Conservation (phyloP, 2,888 invertebrate genomes). For the Acrobasis suavella region DNA sequence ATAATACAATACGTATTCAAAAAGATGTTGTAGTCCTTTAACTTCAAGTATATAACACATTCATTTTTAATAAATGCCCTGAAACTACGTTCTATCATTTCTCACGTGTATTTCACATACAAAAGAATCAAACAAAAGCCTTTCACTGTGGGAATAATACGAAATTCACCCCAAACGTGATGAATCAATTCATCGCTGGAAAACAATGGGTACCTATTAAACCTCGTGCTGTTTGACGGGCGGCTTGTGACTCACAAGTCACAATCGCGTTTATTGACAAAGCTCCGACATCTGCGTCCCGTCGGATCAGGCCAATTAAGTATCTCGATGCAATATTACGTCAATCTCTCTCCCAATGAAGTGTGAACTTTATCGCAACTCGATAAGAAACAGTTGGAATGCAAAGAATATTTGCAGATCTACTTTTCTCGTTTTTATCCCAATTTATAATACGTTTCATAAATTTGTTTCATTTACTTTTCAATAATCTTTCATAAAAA, state of each 20-base stretch:
- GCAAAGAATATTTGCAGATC: slow-evolving; percentile 27
- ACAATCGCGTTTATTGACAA: slow-evolving; percentile 65
- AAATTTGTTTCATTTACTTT: slow-evolving; percentile 39
- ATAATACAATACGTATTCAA: too few species aligned
- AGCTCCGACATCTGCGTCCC: slow-evolving; percentile 57
- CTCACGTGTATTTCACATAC: slow-evolving; percentile 9
- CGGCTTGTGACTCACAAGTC: slow-evolving; percentile 35
- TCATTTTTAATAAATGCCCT: not conserved
- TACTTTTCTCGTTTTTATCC: slow-evolving; percentile 44
- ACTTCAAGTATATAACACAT: too few species aligned
- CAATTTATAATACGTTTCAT: slow-evolving; percentile 50
- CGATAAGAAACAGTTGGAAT: slow-evolving; percentile 26
- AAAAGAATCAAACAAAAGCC: slow-evolving; percentile 35
- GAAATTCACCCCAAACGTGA: slow-evolving; percentile 37
- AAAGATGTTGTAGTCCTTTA: too few species aligned
- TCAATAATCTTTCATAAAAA: slow-evolving; percentile 20
- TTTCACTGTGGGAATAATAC: slow-evolving; percentile 31
- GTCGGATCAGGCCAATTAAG: slow-evolving; percentile 62
- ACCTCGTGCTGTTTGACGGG: slow-evolving; percentile 34
- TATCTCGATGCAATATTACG: slow-evolving; percentile 36
- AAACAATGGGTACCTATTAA: slow-evolving; percentile 50
- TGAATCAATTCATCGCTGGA: slow-evolving; percentile 43
- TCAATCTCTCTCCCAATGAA: slow-evolving; percentile 25
- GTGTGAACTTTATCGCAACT: slow-evolving; percentile 29
- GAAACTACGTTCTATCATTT: not conserved